Evolutionary conservation across 1,140 invertebrate genomes (phyloP), one percentile per base, ranked within the genome.

Genomic region (Linepithema humile): DNA sequence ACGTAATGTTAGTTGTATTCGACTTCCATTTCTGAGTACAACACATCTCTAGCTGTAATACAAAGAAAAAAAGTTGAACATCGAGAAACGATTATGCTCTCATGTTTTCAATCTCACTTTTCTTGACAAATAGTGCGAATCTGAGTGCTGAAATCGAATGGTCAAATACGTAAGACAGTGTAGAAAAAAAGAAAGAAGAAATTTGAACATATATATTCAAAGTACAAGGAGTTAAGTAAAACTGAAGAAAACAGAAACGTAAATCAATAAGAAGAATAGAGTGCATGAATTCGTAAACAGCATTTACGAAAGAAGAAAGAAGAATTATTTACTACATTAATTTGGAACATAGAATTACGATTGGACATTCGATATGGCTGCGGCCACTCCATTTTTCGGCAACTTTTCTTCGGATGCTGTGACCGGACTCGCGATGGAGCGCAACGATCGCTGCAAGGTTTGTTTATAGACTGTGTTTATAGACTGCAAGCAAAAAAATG

Each of bases 381-480:
- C 17, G 7, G 2, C 12, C 2, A 38, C 10, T 80, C 12, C 48
- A 35, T 2, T 80, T 32, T 55, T 70, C n/a, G 48, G 64, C 23
- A 80, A 70, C n/a, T 57, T 43, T 15, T 80, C 64, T 3, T 70
- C 48, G 12, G 45, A 70, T 29, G 4, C 64, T 32, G 23, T 48
- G 23, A 69, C 20, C 9, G 23, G 45, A 69, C 35, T 77, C 73
- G 29, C 59, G n/a, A 45, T 78, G 38, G 75, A 69, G 29, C 75
- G 62, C 23, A 55, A 32, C 17, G 64, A 70, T 23, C 75, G 50
- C 35, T 80, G 64, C 64, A 80, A 80, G 75, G 75, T 80, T 55
- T 23, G 64, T 70, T 55, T 9, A 67, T 17, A 50, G 32, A 17
- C 26, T 26, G 3, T 38, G n/a, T 60, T 59, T 60, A 29, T 5